Evolutionary conservation across 2,888 invertebrate species (phyloP), one percentile per base, ranked within the genome.

Genomic region (Caenorhabditis uteleia): DNA sequence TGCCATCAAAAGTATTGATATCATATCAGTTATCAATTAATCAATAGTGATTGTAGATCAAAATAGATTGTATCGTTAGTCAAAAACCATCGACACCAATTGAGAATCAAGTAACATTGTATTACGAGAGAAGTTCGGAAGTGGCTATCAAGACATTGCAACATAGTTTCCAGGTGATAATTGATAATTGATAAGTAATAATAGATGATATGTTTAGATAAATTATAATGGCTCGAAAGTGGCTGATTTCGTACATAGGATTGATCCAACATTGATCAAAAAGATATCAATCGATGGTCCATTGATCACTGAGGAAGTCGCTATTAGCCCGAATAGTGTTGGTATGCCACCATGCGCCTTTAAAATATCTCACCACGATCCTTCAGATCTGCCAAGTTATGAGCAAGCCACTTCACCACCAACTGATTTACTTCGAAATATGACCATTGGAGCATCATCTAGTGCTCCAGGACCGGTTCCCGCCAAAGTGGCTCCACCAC

Each of bases 291-390:
- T 65, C 4, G 27, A 23, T 10, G 64, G 64, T 1, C 58, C 64
- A 10, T 10, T 65, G 42, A 65, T 65, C 20, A 51, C 46, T n/a
- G 54, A 58, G 29, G 58, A 65, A 39, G 64, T 65, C n/a, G n/a
- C 40, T 16, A 55, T 65, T 18, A 46, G 43, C n/a, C 42, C 53
- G 1, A 29, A 29, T 14, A 29, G 31, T 14, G 7, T 14, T n/a
- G n/a, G n/a, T n/a, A n/a, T n/a, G n/a, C n/a, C n/a, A n/a, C n/a
- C n/a, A n/a, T n/a, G n/a, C n/a, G n/a, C n/a, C n/a, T n/a, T n/a
- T n/a, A n/a, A n/a, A n/a, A n/a, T n/a, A n/a, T n/a, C n/a, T n/a
- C n/a, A n/a, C n/a, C n/a, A n/a, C n/a, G n/a, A n/a, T 42, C 4
- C 50, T 47, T 45, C 29, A 1, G 42, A 43, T 8, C 53, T 57